Evolutionary conservation across 2,797 vertebrate genomes (phyloP).

Genomic region (Esox masquinongy): DNA sequence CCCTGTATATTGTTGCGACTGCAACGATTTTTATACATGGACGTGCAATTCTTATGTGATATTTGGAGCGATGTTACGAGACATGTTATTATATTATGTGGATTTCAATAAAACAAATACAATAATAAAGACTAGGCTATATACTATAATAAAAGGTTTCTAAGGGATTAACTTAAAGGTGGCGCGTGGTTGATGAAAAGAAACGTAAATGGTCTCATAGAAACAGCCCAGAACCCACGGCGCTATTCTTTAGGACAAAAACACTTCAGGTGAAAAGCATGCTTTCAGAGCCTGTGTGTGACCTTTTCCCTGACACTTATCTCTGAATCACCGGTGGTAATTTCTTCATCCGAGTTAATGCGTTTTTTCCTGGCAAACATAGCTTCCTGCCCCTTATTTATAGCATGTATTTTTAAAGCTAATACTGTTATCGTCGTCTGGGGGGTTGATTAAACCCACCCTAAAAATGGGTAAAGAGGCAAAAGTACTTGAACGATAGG

Average conservation of each 20-base stretch:
- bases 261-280: conserved; percentile 43
- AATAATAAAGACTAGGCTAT: background rate
- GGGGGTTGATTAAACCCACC: background rate
- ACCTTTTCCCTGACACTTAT: conserved; percentile 42
- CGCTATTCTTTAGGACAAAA: conserved; percentile 15
- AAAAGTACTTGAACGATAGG: no score
- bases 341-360: conserved; percentile 28
- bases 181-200: conserved; percentile 1
- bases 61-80: background rate
- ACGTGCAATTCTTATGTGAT: background rate
- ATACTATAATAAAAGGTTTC: background rate
- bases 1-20: background rate
- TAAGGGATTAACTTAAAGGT: background rate
- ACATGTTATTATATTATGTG: background rate
- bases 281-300: conserved; percentile 50
- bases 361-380: conserved; percentile 12
- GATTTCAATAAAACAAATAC: background rate
- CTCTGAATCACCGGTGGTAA: conserved; percentile 38
- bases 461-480: no score
- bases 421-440: background rate
- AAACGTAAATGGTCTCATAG: conserved; percentile 51
- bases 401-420: background rate
- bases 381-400: conserved; percentile 1
- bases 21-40: background rate
- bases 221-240: conserved; percentile 22